A percentile compares a stretch with the other conserved stretches of the same genome.
Conservation (phyloP, 2,113 vertebrate species). For the Caranx ignobilis region DNA sequence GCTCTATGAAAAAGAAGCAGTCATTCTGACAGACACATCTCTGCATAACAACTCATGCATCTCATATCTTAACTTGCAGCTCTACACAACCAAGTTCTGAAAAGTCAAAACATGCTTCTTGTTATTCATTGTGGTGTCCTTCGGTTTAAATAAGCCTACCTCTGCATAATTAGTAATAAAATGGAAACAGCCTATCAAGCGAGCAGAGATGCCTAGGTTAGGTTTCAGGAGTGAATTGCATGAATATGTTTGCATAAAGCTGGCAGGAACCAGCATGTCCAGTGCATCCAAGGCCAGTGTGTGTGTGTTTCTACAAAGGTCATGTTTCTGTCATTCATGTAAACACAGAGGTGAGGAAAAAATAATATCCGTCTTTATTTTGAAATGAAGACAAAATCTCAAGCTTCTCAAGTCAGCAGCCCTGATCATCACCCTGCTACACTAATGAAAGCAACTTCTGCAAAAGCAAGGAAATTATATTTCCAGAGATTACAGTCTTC, state of each 20-base stretch:
- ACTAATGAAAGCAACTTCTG: conserved; percentile 33
- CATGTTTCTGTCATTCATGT: conserved; percentile 31
- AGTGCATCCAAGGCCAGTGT: neutral
- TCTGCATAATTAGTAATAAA: conserved; percentile 15
- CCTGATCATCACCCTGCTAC: neutral
- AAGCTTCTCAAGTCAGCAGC: conserved; percentile 10
- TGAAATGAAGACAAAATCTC: conserved; percentile 13
- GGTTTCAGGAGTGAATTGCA: neutral
- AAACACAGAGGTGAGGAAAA: conserved; percentile 15
- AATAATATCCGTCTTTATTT: conserved; percentile 27
- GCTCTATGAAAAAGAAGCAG: neutral
- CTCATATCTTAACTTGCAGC: neutral
- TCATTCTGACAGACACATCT: neutral
- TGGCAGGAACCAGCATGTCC: neutral
- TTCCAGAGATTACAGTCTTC: conserved; percentile 9
- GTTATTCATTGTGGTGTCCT: conserved; percentile 8
- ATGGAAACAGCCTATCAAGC: neutral
- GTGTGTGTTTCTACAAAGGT: conserved; percentile 18
- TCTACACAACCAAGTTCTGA: neutral
- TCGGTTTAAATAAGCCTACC: neutral
- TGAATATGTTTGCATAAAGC: conserved; percentile 41
- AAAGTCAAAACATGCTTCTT: neutral
- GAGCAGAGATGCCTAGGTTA: conserved; percentile 1
- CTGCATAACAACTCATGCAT: neutral
- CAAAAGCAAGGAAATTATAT: conserved; percentile 36